Evolutionary conservation across 2,797 vertebrate genomes (phyloP), one percentile per base, ranked within the genome.

Genomic region (Smutsia temminckii): DNA sequence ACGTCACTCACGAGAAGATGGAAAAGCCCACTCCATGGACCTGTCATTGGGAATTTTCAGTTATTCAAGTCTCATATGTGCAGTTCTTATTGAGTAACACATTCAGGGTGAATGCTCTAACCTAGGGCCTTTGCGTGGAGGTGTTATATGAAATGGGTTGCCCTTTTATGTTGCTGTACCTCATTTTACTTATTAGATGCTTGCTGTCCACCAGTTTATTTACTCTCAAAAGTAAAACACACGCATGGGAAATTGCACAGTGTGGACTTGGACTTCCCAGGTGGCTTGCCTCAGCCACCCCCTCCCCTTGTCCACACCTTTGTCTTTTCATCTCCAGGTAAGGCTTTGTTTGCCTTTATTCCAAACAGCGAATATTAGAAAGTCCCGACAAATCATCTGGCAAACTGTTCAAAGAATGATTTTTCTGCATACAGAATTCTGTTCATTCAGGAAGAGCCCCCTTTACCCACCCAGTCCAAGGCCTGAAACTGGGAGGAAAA

Each of bases 101-200:
- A 77, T 66, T 79, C 89, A 74, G 27, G 51, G 66, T 32, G 81
- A 95, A 21, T 6, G 57, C 78, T 25, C 25, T 40, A 59, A 85
- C 91, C 85, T 6, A 27, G 92, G 89, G 93, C 96, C 64, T 96
- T 88, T 92, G 81, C 80, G 69, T 32, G 42, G 37, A n/a, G 12
- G 5, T 0, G 0, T 29, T 34, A 42, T 29, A 80, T 64, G 86
- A 74, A 85, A 88, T 3, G 34, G 37, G 64, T 29, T 6, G 46
- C 86, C 85, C 88, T 79, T 90, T 85, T 90, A 55, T 74, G 95
- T 49, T 83, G 68, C 85, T 95, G 90, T 79, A 59, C 72, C 59
- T 92, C 68, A 2, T 84, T 96, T 95, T 74, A 64, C 85, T 92
- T 68, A 77, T 88, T 88, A 90, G 91, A 23, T 74, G 81, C 94